phyloP scores from a whole-genome alignment of 2,888 invertebrate genomes.

The Crossocerus cetratus region DNA sequence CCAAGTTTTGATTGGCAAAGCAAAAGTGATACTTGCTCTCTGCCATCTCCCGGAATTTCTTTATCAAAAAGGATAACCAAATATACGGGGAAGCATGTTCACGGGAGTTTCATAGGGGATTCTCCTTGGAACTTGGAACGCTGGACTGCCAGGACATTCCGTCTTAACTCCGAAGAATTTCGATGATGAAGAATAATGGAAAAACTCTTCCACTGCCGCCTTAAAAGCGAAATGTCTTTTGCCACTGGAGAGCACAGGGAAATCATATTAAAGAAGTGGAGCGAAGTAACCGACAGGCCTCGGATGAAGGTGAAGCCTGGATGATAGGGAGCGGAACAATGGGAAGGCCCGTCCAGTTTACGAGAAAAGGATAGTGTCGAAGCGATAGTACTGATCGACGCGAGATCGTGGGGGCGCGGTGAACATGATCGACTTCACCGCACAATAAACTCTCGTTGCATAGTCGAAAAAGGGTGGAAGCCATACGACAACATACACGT shows the following conservation, averaged over 20 bases:
- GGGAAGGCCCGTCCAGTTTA: slow-evolving; percentile 16
- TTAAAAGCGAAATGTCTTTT: not conserved
- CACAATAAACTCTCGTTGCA: slow-evolving; percentile 46
- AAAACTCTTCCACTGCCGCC: not conserved
- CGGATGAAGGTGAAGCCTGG: slow-evolving; percentile 1
- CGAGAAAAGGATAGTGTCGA: slow-evolving; percentile 41
- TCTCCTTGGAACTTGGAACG: too few relatives aligned
- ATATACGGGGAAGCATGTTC: too few relatives aligned
- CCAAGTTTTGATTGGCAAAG: too few relatives aligned
- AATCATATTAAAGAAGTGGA: not conserved
- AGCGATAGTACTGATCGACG: slow-evolving; percentile 60
- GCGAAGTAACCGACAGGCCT: not conserved
- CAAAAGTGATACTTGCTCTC: too few relatives aligned
- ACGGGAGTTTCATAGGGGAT: too few relatives aligned
- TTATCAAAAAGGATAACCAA: too few relatives aligned
- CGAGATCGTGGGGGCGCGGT: slow-evolving; percentile 70
- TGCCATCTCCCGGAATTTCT: too few relatives aligned
- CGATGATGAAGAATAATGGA: too few relatives aligned
- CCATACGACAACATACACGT: slow-evolving; percentile 40
- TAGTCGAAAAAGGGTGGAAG: slow-evolving; percentile 28
- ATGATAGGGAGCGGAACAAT: not conserved
- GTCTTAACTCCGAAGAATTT: too few relatives aligned
- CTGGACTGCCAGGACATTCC: too few relatives aligned
- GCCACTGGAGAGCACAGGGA: not conserved
- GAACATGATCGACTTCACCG: slow-evolving; percentile 60